These are phyloP conservation scores for Rattus rattus DNA, from an alignment of 2,113 vertebrate genomes.

Conservation along the genomic window DNA sequence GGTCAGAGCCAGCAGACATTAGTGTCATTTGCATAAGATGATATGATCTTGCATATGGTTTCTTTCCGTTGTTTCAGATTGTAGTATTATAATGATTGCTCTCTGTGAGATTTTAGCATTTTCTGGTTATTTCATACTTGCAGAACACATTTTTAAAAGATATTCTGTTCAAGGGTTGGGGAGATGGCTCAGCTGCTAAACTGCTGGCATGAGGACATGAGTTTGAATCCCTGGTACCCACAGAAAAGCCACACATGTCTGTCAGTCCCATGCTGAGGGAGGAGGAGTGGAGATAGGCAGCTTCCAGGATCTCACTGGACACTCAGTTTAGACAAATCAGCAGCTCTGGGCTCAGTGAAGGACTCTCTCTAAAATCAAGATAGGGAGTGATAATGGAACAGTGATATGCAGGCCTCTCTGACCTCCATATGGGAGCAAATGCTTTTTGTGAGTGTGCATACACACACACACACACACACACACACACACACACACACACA, in stretches of 20 bases:
- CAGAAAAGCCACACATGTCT: neutral
- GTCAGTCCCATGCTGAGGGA: neutral
- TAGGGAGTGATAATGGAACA: neutral
- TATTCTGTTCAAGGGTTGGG: neutral
- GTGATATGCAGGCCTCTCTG: too few relatives aligned
- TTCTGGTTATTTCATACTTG: slow-evolving; percentile 6
- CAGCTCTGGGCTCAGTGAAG: neutral
- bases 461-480: neutral
- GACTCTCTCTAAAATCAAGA: neutral
- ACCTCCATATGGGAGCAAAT: neutral
- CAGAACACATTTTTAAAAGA: neutral
- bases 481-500: too few relatives aligned
- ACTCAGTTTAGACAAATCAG: neutral
- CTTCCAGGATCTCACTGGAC: neutral
- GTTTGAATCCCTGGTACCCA: neutral
- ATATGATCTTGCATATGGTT: neutral
- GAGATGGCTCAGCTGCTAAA: neutral
- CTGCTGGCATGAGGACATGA: too few relatives aligned
- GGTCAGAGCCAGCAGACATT: neutral
- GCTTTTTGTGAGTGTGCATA: neutral
- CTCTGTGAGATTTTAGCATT: neutral
- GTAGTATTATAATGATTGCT: neutral
- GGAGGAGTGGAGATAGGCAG: neutral
- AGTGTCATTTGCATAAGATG: neutral
- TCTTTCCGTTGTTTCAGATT: neutral